Evolutionary conservation across 2,113 vertebrate species (phyloP), one percentile per base, ranked within the genome.

Genomic region (Syngnathus scovelli): DNA sequence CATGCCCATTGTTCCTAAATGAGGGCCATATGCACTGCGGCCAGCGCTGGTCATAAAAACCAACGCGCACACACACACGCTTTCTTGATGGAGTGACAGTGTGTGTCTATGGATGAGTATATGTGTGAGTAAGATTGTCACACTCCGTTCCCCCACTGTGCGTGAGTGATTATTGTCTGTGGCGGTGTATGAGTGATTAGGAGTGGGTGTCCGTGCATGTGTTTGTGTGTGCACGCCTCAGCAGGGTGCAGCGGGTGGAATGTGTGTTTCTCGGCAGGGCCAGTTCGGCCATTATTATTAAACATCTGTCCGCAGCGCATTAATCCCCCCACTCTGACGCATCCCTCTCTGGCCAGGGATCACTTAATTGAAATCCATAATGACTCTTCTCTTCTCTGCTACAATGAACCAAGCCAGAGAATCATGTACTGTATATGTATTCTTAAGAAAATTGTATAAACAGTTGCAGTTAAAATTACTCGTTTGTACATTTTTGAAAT

Each of bases 361-460:
- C 79, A 88, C 88, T 83, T 89, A 86, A 86, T 86, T 89, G 85
- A 91, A 89, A 90, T 88, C 85, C 78, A 85, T 89, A 87, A 90
- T 87, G 88, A 86, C 84, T 88, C 75, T 84, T 81, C 72, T 78
- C 56, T 38, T 78, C 67, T 78, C 60, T 71, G 27, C 66, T 72
- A 74, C 74, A 76, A 77, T 76, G 61, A 78, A 75, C 61, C 77
- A 83, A 89, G 70, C 72, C 70, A 66, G 49, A 49, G 67, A 74
- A 78, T 33, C 27, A 33, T 33, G 27, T 33, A 33, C 27, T 33
- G 27, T 33, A 33, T 3, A 27, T 2, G 27, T 1, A 27, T 27
- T 27, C 1, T 27, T 27, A 27, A 27, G 2, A 27, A 27, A 27
- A 2, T 1, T 27, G 27, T 27, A 27, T 27, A 27, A 27, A 27